Base-by-base conservation (phyloP, 2,888 invertebrate genomes). In the Dyspetes luteomarginatus region DNA sequence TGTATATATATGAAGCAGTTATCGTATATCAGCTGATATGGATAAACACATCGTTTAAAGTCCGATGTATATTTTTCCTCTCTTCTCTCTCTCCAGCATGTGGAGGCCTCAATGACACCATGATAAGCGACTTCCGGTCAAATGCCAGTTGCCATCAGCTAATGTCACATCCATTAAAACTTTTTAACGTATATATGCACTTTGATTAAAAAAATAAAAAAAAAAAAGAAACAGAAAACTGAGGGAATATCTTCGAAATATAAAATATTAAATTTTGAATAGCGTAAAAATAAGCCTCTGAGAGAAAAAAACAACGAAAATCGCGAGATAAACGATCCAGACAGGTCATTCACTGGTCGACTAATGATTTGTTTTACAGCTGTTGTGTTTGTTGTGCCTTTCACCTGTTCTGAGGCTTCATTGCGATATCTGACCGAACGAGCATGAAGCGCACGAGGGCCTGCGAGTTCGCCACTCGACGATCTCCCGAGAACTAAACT, bases 401-500 rank as follows among this genome's bases (percentile, higher is more conserved):
- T 62, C 73, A 78, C 73, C 78, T 68, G 67, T 68, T 73, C 15
- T n/a, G 17, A 50, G 67, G 36, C 50, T 68, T 43, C 41, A 19
- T 68, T 55, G 52, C 58, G n/a, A n/a, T n/a, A n/a, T 60, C 24
- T 41, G 52, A 28, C 36, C 55, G 45, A 64, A 9, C 17, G 36
- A 45, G 56, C n/a, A 17, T 26, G 55, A 15, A 68, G 58, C 26
- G 45, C 36, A 68, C 72, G 65, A 56, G 72, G 17, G 60, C 48
- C 17, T 5, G 48, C 60, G 79, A 78, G 76, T 56, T 78, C 80
- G 82, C 64, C 45, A 19, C 64, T 43, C 75, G 76, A 72, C 78
- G 78, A 75, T 81, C 81, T 64, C 72, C 68, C 81, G 81, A 73
- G 78, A 82, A 84, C 84, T 84, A 81, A 84, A 84, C 81, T 83